Base-by-base conservation (phyloP, 2,888 invertebrate species). In the Polydrusus tereticollis region DNA sequence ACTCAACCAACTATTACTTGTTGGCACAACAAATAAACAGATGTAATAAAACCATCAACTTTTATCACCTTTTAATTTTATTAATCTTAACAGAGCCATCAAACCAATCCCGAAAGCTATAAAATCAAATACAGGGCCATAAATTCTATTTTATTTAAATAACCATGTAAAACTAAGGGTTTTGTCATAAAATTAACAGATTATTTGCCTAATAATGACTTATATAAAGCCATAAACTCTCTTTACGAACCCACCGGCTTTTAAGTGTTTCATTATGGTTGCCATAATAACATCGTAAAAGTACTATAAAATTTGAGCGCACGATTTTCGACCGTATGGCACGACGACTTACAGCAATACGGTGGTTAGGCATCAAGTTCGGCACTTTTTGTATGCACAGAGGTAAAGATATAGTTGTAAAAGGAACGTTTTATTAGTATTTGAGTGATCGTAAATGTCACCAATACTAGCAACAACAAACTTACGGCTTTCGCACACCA, bases 381-480 rank as follows among this genome's bases (percentile, higher is more conserved):
- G 77, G 77, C 77, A 77, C 75, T 76, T 78, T 78, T 78, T 77
- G 82, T 79, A 80, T 80, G 77, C 79, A 78, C 76, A 77, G 77
- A 80, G 80, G 79, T 79, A 78, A 68, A 79, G 82, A 82, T 86
- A 82, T 86, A 87, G 87, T 83, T 85, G 87, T 87, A 87, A 70
- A 66, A 69, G 70, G 86, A 83, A 84, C 85, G 86, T 88, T 88
- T 88, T 88, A 88, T 86, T 87, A 86, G 85, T 85, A 86, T 87
- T 88, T 87, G 87, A 87, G 86, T 85, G 87, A 86, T 87, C 87
- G 87, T 88, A 88, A 88, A 88, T 86, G 88, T 88, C 88, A 85
- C 81, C 81, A 81, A 83, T 81, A 81, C 73, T 62, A 70, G 81
- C 82, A 62, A 67, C 29, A 38, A 68, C 38, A 81, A 79, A 77